These are phyloP conservation scores for Agrilus planipennis DNA, from an alignment of 1,140 invertebrate species.

Conservation along the genomic window DNA sequence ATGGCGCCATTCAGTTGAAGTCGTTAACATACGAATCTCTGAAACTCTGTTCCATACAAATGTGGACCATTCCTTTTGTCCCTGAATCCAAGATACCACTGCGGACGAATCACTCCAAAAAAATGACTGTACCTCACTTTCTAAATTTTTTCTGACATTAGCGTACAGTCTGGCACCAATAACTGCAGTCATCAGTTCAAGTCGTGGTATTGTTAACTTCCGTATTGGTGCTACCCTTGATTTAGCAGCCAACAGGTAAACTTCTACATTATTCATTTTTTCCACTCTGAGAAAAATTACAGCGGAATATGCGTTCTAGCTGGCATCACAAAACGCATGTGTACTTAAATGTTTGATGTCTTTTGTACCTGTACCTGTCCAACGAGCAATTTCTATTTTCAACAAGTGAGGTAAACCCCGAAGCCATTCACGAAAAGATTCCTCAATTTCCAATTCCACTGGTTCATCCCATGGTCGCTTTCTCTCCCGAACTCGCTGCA, in stretches of 20 bases:
- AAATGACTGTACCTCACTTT: background rate
- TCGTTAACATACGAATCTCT: background rate
- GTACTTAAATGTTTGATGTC: background rate
- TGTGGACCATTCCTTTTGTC: background rate
- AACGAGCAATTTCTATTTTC: constrained; percentile 4
- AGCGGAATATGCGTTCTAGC: background rate
- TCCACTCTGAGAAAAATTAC: background rate
- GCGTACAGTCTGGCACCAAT: background rate
- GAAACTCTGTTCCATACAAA: too few species aligned
- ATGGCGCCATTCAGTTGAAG: background rate
- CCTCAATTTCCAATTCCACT: background rate
- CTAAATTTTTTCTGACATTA: background rate
- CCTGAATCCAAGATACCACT: background rate
- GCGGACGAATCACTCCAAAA: background rate
- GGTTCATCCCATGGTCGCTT: background rate
- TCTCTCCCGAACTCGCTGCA: constrained; percentile 4
- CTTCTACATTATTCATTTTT: background rate
- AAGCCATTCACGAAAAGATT: background rate
- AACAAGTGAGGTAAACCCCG: background rate
- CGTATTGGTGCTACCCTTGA: background rate
- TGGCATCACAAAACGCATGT: constrained; percentile 2
- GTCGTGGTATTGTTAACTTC: background rate
- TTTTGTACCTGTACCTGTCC: background rate
- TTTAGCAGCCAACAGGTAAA: background rate
- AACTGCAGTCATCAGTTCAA: background rate